Evolutionary conservation across 2,113 vertebrate species (phyloP), one percentile per base, ranked within the genome.

Genomic region (Gracilinanus agilis): DNA sequence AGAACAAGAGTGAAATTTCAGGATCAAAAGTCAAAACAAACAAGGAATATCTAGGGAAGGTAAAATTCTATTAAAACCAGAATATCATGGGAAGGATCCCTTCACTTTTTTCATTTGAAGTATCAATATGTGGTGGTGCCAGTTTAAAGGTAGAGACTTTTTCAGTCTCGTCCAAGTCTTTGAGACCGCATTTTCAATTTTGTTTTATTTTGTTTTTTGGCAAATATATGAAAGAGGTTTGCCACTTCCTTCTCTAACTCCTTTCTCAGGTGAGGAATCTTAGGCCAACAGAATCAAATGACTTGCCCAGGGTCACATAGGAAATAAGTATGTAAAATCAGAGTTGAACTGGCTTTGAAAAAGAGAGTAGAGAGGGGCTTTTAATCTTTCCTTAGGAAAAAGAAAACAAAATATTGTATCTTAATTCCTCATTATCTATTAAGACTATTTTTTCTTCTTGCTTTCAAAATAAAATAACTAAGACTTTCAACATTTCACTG

Each of bases 1-100:
- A 97, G 95, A 96, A 88, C 19, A 55, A 96, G 24, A 55, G 88
- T 96, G 89, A 96, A 75, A 90, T 96, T 95, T 94, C 94, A 92
- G 97, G 88, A 58, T 96, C 97, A 98, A 93, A 97, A 94, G 97
- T 97, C 97, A 97, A 97, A 98, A 55, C 27, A 92, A 96, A 96
- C 95, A 96, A 89, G 89, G 75, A 97, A 94, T 96, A 97, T 95
- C 89, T 97, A 56, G 55, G 91, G 90, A 94, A 94, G 56, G 89
- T 97, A 95, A 89, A 97, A 94, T 95, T 24, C 93, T 95, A 24
- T 97, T 96, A 98, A 98, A 94, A 25, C 56, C 23, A 88, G 75
- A 88, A 91, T 94, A 96, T 97, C 96, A 97, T 94, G 91, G 24
- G 97, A 97, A 98, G 95, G 56, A 95, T 93, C 93, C 97, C 44